A percentile compares a stretch with the other conserved stretches of the same genome.
These are phyloP conservation scores for Pyrrhosoma nymphula DNA, from an alignment of 2,888 invertebrate genomes.

Conservation along the genomic window DNA sequence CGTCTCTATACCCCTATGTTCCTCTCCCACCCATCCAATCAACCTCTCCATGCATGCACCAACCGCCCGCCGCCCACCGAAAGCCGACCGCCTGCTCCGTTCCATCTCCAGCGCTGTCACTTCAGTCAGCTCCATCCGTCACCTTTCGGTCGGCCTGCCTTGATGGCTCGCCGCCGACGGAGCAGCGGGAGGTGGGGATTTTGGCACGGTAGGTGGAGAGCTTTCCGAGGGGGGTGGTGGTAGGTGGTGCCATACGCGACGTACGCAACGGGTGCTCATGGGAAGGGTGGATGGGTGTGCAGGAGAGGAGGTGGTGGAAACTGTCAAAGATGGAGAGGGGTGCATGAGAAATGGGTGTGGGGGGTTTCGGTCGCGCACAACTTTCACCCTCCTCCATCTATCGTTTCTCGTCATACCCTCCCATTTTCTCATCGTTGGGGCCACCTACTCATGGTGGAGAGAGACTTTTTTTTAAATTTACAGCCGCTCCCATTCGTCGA, in stretches of 20 bases:
- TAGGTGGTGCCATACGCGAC: constrained; percentile 17
- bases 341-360: constrained; percentile 55
- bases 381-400: not conserved
- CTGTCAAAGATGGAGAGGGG: constrained; percentile 60
- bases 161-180: constrained; percentile 34
- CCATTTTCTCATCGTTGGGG: not conserved
- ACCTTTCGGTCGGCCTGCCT: constrained; percentile 52
- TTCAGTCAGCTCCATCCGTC: constrained; percentile 59
- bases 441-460: not conserved
- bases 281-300: not conserved
- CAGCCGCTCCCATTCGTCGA: not conserved
- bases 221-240: not conserved
- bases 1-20: not conserved
- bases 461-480: not conserved
- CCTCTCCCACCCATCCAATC: not conserved
- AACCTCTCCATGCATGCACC: not conserved
- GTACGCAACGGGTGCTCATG: constrained; percentile 10
- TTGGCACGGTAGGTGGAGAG: not conserved
- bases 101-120: constrained; percentile 9
- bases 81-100: constrained; percentile 11
- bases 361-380: not conserved
- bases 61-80: not conserved
- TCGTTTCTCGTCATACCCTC: not conserved
- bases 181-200: not conserved
- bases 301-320: not conserved